These are phyloP conservation scores for Hirtodrosophila trivittata DNA, from an alignment of 2,888 invertebrate species.

Conservation along the genomic window DNA sequence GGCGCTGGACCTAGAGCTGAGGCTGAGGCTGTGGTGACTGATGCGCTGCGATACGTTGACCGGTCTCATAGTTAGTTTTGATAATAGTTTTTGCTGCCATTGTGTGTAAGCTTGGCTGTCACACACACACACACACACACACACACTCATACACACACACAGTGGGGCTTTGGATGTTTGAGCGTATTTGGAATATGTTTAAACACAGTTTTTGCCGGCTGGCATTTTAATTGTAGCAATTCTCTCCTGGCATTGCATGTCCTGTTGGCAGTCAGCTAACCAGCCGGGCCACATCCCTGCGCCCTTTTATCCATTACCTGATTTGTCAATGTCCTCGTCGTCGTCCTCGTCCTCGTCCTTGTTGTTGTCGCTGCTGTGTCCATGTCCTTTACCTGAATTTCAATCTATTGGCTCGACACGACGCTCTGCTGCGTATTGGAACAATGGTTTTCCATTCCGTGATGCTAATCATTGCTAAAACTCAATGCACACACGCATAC, in stretches of 20 bases:
- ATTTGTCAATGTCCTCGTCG: conserved; percentile 69
- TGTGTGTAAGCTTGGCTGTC: too few species aligned
- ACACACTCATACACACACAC: too few species aligned
- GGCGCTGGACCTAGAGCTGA: conserved; percentile 7
- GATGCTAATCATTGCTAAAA: conserved; percentile 77
- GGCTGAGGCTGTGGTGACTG: neutral
- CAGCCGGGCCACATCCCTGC: conserved; percentile 15
- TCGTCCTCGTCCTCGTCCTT: neutral
- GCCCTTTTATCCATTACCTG: conserved; percentile 55
- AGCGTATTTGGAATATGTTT: neutral
- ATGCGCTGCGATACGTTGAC: too few species aligned
- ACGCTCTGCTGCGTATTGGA: conserved; percentile 72
- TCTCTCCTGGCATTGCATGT: conserved; percentile 12
- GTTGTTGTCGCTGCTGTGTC: neutral
- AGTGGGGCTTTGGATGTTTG: neutral
- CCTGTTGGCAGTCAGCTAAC: conserved; percentile 8
- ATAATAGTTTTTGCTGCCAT: too few species aligned
- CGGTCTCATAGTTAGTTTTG: too few species aligned
- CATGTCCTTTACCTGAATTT: conserved; percentile 50
- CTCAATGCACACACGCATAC: conserved; percentile 34
- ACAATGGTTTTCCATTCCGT: conserved; percentile 72
- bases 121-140: neutral
- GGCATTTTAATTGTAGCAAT: conserved; percentile 52
- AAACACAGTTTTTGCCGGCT: neutral
- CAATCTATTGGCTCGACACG: conserved; percentile 8